Evolutionary conservation across 2,888 invertebrate species (phyloP).

Genomic region (Limnephilus rhombicus): DNA sequence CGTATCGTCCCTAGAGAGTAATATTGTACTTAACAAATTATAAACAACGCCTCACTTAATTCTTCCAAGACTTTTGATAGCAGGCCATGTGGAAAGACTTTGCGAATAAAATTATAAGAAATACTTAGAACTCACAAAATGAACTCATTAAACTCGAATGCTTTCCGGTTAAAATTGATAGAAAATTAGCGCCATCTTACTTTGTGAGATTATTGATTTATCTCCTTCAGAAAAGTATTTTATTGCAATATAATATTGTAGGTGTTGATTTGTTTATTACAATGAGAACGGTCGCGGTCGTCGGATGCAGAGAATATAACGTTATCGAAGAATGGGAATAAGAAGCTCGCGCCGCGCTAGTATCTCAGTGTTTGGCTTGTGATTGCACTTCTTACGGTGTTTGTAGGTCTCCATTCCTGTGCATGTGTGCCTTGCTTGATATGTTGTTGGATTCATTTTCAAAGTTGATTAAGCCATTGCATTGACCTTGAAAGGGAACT

Average conservation of each 20-base stretch:
- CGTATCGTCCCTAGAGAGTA: constrained; percentile 17
- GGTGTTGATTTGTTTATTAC: not conserved
- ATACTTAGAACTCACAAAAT: not conserved
- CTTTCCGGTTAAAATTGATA: not conserved
- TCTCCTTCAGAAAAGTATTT: not conserved
- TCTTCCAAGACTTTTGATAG: constrained; percentile 43
- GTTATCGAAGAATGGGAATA: no score
- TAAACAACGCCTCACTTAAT: constrained; percentile 42
- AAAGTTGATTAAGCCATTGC: constrained; percentile 21
- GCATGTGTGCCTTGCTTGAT: constrained; percentile 54
- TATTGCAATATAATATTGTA: not conserved
- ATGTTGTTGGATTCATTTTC: constrained; percentile 13
- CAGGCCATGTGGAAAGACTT: constrained; percentile 18
- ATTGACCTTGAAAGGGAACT: constrained; percentile 31
- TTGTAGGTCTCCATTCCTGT: constrained; percentile 11
- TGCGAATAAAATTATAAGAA: not conserved
- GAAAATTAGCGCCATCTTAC: not conserved
- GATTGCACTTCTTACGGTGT: not conserved
- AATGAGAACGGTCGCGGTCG: not conserved
- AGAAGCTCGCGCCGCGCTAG: not conserved
- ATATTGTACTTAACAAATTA: not conserved
- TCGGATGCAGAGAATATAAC: not conserved
- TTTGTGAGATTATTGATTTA: not conserved
- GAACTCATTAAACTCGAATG: not conserved
- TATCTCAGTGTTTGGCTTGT: not conserved